These are phyloP conservation scores for Muntiacus reevesi DNA, from an alignment of 2,113 vertebrate genomes.

Conservation along the genomic window DNA sequence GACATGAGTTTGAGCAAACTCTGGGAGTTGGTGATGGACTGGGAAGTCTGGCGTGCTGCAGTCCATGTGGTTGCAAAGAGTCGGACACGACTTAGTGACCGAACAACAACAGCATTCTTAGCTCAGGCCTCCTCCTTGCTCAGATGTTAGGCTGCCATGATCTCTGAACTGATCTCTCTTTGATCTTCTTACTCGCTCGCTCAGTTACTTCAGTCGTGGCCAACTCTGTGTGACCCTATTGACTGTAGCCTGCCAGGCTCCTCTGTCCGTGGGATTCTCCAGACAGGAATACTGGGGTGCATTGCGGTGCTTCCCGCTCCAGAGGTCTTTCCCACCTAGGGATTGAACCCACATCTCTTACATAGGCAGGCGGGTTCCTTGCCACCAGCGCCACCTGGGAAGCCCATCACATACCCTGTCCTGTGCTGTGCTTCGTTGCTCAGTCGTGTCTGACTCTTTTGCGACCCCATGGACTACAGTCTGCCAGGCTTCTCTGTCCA, in stretches of 20 bases:
- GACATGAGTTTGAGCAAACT: not conserved
- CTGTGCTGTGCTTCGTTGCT: not conserved
- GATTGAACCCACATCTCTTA: not conserved
- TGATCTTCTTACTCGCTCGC: not conserved
- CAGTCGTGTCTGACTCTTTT: not conserved
- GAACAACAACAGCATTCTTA: not conserved
- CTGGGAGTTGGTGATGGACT: not conserved
- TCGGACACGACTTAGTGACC: not conserved
- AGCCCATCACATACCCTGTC: not conserved
- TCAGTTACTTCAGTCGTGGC: not conserved
- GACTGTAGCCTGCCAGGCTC: not conserved
- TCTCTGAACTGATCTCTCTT: not conserved
- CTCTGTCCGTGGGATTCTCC: not conserved
- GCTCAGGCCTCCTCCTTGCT: not conserved
- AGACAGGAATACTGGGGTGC: not conserved
- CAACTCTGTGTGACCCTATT: not conserved
- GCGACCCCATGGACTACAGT: not conserved
- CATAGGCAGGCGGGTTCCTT: not conserved
- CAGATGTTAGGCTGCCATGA: not conserved
- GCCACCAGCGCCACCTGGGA: not conserved
- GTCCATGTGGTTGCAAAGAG: not conserved
- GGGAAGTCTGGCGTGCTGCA: not conserved
- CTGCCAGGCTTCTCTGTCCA: not conserved
- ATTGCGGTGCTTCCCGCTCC: not conserved
- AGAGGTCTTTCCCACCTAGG: not conserved